Evolutionary conservation across 2,113 vertebrate species (phyloP).

Genomic region (Vidua chalybeata): DNA sequence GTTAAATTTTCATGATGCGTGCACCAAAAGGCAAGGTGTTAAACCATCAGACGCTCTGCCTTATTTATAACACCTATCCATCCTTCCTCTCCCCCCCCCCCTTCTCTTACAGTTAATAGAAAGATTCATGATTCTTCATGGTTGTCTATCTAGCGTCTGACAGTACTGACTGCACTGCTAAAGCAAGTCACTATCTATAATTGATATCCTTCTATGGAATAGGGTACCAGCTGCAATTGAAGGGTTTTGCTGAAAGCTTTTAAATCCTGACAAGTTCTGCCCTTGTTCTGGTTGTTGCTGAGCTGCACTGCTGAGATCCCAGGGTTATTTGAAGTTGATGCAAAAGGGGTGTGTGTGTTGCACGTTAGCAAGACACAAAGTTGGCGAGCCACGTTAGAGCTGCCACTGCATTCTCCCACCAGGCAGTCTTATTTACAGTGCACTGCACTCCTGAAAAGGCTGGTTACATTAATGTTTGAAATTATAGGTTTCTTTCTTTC

Average conservation of each 20-base stretch:
- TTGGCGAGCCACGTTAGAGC: conserved; percentile 48
- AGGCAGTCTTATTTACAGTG: conserved; percentile 47
- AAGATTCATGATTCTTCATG: conserved; percentile 95
- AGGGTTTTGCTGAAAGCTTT: conserved; percentile 95
- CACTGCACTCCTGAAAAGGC: conserved; percentile 30
- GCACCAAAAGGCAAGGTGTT: conserved; percentile 71
- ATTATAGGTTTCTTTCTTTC: neutral
- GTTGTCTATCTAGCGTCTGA: conserved; percentile 95
- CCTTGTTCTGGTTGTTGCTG: conserved; percentile 82
- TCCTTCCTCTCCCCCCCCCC: conserved; percentile 24
- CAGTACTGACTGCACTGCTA: conserved; percentile 87
- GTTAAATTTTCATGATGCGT: conserved; percentile 67
- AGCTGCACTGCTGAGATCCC: conserved; percentile 74
- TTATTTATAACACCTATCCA: conserved; percentile 81
- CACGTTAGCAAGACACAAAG: conserved; percentile 70
- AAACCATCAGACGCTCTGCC: conserved; percentile 64
- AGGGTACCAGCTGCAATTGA: conserved; percentile 92
- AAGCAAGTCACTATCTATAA: conserved; percentile 99
- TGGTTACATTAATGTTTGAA: conserved; percentile 4
- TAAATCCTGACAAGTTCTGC: conserved; percentile 97
- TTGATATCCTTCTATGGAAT: conserved; percentile 99
- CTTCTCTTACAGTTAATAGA: conserved; percentile 91
- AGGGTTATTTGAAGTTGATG: conserved; percentile 76
- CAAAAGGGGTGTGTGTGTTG: conserved; percentile 64
- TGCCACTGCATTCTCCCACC: neutral